Base-by-base conservation (phyloP, 2,888 invertebrate genomes). In the Drosophila percnosoma region DNA sequence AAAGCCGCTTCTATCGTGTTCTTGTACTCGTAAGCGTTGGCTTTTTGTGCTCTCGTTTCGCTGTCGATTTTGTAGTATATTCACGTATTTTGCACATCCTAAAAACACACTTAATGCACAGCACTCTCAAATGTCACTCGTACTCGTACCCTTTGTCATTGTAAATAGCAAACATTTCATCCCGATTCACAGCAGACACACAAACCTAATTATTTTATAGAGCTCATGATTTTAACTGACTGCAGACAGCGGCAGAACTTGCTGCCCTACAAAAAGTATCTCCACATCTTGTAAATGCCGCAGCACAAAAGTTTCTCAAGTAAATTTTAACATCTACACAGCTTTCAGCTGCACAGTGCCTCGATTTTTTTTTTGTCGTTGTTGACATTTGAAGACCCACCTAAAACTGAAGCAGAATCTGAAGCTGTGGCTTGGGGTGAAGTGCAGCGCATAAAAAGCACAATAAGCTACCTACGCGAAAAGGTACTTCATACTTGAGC, bases 401-500 rank as follows among this genome's bases (percentile, higher is more conserved):
- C 66, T 60, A 68, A 58, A 53, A 24, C 60, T 40, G 38, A 31
- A 15, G 21, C 29, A 29, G 40, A 24, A 21, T 29, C 10, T 57
- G 40, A 49, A 53, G 45, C 54, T 49, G 62, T 38, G 40, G 57
- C 42, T 54, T 34, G 3, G 27, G 42, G 59, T 75, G 65, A 82
- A 85, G 86, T 85, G 88, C 85, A 89, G 78, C 88, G 68, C 85
- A 75, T 85, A 89, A 87, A 86, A 87, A 83, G 84, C 87, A 86
- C 89, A 90, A 83, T 87, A 89, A 89, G 90, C 90, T 61, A 75
- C 75, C 74, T 80, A 76, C 81, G 65, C 73, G 76, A 76, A 89
- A 87, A 90, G 78, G 87, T 83, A 77, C 59, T 64, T 53, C 64
- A 45, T 70, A 51, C 71, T 27, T 48, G 49, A 27, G 53, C 52